Conservation (phyloP, 1,140 invertebrate genomes). For the Drosophila biarmipes region DNA sequence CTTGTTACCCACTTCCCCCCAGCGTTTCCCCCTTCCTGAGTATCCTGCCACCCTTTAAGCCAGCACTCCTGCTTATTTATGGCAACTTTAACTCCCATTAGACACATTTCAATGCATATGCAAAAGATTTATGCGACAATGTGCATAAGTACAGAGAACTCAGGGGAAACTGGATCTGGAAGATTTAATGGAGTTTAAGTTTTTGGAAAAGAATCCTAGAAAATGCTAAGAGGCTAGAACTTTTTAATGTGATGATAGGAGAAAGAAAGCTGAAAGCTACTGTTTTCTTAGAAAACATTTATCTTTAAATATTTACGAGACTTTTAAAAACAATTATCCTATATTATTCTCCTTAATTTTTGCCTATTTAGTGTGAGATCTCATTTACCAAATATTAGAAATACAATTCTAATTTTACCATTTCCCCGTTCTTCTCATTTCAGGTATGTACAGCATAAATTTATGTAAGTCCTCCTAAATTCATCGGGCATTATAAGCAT, state of each 20-base stretch:
- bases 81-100: slow-evolving; percentile 74
- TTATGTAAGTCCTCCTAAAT: slow-evolving; percentile 54
- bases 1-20: slow-evolving; percentile 18
- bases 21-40: slow-evolving; percentile 7
- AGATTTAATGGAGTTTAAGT: slow-evolving; percentile 7
- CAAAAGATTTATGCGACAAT: slow-evolving; percentile 61
- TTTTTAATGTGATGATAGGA: neutral
- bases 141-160: slow-evolving; percentile 32
- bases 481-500: slow-evolving; percentile 18
- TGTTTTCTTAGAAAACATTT: too few species aligned
- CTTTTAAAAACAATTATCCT: too few species aligned
- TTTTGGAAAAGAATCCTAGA: too few species aligned
- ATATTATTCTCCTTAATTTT: neutral
- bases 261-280: too few species aligned
- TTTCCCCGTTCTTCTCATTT: slow-evolving; percentile 47
- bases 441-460: slow-evolving; percentile 75
- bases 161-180: neutral
- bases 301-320: too few species aligned
- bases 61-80: slow-evolving; percentile 69
- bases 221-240: neutral
- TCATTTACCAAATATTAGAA: neutral
- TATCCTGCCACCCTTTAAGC: slow-evolving; percentile 29
- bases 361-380: neutral
- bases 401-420: slow-evolving; percentile 33
- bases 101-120: slow-evolving; percentile 81